phyloP scores from a whole-genome alignment of 2,888 invertebrate genomes.

The Ennomos erosarius region DNA sequence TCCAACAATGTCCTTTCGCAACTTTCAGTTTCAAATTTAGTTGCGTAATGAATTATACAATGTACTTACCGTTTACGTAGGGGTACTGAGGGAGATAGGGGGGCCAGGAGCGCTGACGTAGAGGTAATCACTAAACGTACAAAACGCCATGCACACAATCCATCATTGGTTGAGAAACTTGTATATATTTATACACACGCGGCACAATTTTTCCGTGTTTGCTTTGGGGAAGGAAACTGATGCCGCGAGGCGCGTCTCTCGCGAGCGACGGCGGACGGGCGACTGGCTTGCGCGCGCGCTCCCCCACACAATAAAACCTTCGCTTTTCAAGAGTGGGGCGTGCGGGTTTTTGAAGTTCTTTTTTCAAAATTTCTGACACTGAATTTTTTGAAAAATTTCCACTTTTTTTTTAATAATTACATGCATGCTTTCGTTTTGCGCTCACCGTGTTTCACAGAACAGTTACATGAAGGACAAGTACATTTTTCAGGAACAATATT shows the following conservation, averaged over 20 bases:
- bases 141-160: conserved; percentile 81
- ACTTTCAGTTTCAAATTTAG: conserved; percentile 61
- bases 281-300: conserved; percentile 64
- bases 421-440: no score
- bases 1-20: conserved; percentile 55
- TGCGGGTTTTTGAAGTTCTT: conserved; percentile 41
- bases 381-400: conserved; percentile 16
- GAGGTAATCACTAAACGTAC: conserved; percentile 68
- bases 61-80: conserved; percentile 55
- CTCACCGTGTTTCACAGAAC: no score
- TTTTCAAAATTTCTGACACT: conserved; percentile 57
- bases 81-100: conserved; percentile 51
- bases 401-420: no score
- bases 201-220: conserved; percentile 78
- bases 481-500: background rate
- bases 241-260: conserved; percentile 76
- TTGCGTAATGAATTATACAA: conserved; percentile 55
- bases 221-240: conserved; percentile 67
- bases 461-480: background rate
- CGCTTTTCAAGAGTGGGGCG: conserved; percentile 73
- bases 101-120: conserved; percentile 74
- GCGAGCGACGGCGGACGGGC: conserved; percentile 70
- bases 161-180: conserved; percentile 58
- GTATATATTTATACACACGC: conserved; percentile 57
- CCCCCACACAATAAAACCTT: conserved; percentile 77